phyloP scores from a whole-genome alignment of 2,888 invertebrate genomes.

The Athetis lepigone region DNA sequence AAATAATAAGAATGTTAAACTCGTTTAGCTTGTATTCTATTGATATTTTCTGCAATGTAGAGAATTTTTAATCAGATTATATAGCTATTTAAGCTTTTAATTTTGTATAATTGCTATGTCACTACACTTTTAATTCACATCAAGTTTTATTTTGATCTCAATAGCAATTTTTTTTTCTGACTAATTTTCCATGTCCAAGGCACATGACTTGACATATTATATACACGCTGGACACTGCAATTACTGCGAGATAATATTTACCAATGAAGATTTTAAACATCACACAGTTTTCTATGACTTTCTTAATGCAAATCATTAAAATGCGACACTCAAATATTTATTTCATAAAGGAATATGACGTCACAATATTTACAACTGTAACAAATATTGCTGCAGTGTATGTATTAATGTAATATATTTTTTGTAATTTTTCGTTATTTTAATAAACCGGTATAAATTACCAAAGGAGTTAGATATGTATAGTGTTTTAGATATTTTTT shows the following conservation, averaged over 20 bases:
- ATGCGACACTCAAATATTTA: constrained; percentile 42
- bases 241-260: constrained; percentile 6
- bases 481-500: constrained; percentile 85
- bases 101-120: constrained; percentile 32
- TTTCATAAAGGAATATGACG: constrained; percentile 48
- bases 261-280: constrained; percentile 21
- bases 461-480: constrained; percentile 89
- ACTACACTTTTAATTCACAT: constrained; percentile 20
- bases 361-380: constrained; percentile 77
- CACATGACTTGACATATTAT: constrained; percentile 10
- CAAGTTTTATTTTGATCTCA: constrained; percentile 58
- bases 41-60: constrained; percentile 57
- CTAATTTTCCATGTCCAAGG: constrained; percentile 8
- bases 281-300: constrained; percentile 24
- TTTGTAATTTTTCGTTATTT: constrained; percentile 78
- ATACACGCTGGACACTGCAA: constrained; percentile 8
- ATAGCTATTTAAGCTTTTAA: constrained; percentile 41
- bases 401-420: constrained; percentile 77
- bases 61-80: constrained; percentile 37
- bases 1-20: constrained; percentile 44
- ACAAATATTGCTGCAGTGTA: constrained; percentile 77
- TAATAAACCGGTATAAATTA: constrained; percentile 88
- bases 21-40: constrained; percentile 51
- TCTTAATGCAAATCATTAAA: constrained; percentile 28
- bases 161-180: constrained; percentile 26